Conservation (phyloP, 1,140 invertebrate genomes). For the Physella acuta region DNA sequence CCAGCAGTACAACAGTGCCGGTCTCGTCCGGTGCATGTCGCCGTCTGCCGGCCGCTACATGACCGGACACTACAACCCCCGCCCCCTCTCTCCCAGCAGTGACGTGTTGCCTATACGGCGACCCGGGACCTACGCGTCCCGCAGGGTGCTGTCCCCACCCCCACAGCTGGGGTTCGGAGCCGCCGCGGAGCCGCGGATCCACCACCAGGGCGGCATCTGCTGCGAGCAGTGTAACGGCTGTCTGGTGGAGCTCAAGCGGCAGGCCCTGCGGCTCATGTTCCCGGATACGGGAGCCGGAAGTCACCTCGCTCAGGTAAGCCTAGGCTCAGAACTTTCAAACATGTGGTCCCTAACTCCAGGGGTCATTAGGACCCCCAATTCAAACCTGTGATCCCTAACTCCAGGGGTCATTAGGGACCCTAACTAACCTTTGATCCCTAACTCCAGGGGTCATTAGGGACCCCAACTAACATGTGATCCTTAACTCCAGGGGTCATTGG, state of each 20-base stretch:
- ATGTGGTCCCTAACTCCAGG: too few relatives aligned
- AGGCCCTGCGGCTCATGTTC: constrained; percentile 35
- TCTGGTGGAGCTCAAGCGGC: constrained; percentile 35
- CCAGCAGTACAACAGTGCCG: neutral
- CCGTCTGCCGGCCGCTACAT: constrained; percentile 16
- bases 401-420: too few relatives aligned
- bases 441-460: too few relatives aligned
- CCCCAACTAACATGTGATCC: too few relatives aligned
- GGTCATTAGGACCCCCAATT: too few relatives aligned
- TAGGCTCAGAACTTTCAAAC: too few relatives aligned
- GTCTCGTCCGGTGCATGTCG: constrained; percentile 18
- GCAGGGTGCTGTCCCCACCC: constrained; percentile 25
- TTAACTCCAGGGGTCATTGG: too few relatives aligned
- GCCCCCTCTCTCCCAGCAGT: constrained; percentile 63
- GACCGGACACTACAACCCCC: neutral
- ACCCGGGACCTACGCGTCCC: constrained; percentile 10
- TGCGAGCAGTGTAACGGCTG: constrained; percentile 36
- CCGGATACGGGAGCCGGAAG: constrained; percentile 27
- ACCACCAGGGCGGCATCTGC: constrained; percentile 26
- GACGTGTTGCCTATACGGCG: constrained; percentile 51
- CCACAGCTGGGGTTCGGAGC: constrained; percentile 17
- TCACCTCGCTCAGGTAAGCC: constrained; percentile 32
- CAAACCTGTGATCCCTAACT: too few relatives aligned
- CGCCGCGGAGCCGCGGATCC: constrained; percentile 22
- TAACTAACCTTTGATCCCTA: too few relatives aligned